Conservation (phyloP, 53 echinoderm and acorn worm species). For the Echinarachnius parma region DNA sequence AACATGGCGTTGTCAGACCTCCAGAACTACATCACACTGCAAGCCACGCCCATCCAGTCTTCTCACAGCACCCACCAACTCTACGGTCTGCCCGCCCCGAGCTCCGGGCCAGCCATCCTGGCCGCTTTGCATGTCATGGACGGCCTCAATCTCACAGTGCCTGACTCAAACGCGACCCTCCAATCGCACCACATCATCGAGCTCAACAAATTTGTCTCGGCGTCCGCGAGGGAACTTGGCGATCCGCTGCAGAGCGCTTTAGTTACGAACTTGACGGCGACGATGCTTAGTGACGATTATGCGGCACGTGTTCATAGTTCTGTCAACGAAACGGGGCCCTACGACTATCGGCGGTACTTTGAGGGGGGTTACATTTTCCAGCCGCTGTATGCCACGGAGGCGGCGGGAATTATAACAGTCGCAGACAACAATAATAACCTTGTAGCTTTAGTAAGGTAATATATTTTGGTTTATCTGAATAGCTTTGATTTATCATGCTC, state of each 20-base stretch:
- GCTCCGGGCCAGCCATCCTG: slow-evolving; percentile 70
- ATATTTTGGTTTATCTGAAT: background rate
- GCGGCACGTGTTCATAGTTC: slow-evolving; percentile 8
- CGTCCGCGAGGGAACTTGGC: background rate
- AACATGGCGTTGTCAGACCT: slow-evolving; percentile 54
- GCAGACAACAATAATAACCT: slow-evolving; percentile 75
- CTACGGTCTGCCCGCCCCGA: slow-evolving; percentile 62
- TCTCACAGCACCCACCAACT: slow-evolving; percentile 51
- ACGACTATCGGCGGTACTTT: slow-evolving; percentile 20
- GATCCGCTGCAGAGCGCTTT: slow-evolving; percentile 5
- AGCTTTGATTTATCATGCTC: too few relatives aligned
- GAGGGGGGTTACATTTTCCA: slow-evolving; percentile 36
- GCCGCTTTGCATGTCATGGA: slow-evolving; percentile 59
- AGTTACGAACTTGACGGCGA: slow-evolving; percentile 1
- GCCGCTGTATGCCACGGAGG: slow-evolving; percentile 42
- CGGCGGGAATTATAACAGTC: slow-evolving; percentile 74
- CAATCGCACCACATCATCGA: slow-evolving; percentile 71
- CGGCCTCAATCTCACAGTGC: slow-evolving; percentile 47
- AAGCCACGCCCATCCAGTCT: slow-evolving; percentile 39
- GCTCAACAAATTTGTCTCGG: slow-evolving; percentile 38
- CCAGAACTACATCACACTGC: slow-evolving; percentile 22
- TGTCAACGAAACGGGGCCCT: slow-evolving; percentile 33
- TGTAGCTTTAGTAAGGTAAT: slow-evolving; percentile 84
- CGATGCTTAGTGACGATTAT: slow-evolving; percentile 35
- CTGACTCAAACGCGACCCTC: slow-evolving; percentile 15